Evolutionary conservation across 2,797 vertebrate species (phyloP).

Genomic region (Amblyraja radiata): DNA sequence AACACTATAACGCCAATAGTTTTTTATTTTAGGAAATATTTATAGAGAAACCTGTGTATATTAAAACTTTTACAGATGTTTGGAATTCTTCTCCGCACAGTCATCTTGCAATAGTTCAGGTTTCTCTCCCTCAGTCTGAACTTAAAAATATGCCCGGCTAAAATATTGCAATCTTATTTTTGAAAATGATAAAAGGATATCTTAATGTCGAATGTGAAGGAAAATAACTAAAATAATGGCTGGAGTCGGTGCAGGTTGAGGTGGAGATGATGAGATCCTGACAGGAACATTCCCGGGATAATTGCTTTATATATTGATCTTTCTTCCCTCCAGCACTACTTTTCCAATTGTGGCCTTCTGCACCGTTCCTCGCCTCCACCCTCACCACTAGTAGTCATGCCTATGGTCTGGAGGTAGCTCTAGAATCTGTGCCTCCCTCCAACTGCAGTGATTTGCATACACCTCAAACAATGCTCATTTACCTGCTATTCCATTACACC

Average conservation of each 20-base stretch:
- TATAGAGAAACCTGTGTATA: not conserved
- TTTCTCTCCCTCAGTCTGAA: not conserved
- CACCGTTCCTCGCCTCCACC: not conserved
- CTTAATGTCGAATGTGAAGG: not conserved
- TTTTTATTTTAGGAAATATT: slow-evolving; percentile 5
- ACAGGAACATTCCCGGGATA: not conserved
- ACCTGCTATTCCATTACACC: not conserved
- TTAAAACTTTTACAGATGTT: not conserved
- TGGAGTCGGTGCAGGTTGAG: not conserved
- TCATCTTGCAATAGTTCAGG: not conserved
- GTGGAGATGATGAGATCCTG: not conserved
- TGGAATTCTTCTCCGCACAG: not conserved
- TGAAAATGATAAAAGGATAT: not conserved
- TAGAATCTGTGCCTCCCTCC: not conserved
- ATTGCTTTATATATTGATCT: not conserved
- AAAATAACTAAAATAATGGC: not conserved
- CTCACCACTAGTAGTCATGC: not conserved
- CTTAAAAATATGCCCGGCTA: not conserved
- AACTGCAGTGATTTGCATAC: not conserved
- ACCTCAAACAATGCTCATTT: not conserved
- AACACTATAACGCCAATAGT: not conserved
- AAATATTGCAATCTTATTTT: not conserved
- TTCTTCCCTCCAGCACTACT: not conserved
- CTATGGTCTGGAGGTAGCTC: not conserved
- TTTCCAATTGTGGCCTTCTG: not conserved